Evolutionary conservation across 2,113 vertebrate genomes (phyloP), one percentile per base, ranked within the genome.

Genomic region (Mormyrus lacerda): DNA sequence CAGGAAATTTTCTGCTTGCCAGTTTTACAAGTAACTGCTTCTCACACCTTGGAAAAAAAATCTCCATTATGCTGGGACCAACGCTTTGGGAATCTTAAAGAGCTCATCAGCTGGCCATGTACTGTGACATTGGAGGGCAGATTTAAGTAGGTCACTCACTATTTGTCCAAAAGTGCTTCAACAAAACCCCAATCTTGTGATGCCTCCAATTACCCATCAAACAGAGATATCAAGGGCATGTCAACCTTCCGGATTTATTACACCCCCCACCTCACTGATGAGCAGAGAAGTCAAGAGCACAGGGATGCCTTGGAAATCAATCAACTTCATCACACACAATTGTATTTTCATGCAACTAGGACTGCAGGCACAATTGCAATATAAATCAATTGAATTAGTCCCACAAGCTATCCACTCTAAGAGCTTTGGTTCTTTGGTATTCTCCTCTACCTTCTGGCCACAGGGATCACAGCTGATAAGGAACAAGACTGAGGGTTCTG

Each of bases 221-320:
- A 90, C 51, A 42, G 51, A 47, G 35, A 85, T 27, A 76, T n/a
- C 35, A 87, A 90, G 85, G 85, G 69, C 85, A 87, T 17, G 9
- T 48, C 89, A 87, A 76, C 89, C 69, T 87, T 87, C 47, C 1
- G 3, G 17, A 89, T 27, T 58, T n/a, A 69, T 48, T 83, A 42
- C 39, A 61, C 10, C 58, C 35, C 21, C 27, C 48, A 48, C 31
- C 65, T 50, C 51, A 51, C 35, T 53, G 73, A 51, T 35, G 3
- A 19, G 48, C 45, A 27, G 10, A 42, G 27, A 11, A 55, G 27
- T 21, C 69, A 47, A 51, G 69, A 58, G 69, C 69, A 82, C 44
- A 35, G 82, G 35, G 55, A 73, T 51, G 44, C 89, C 84, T 24
- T 50, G 55, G 6, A 89, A 89, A 89, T 89, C 83, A 87, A 89